Percentiles rank a stretch among this genome's conserved stretches.
Evolutionary conservation across 2,888 invertebrate species (phyloP).

Genomic region (Acheta domesticus): DNA sequence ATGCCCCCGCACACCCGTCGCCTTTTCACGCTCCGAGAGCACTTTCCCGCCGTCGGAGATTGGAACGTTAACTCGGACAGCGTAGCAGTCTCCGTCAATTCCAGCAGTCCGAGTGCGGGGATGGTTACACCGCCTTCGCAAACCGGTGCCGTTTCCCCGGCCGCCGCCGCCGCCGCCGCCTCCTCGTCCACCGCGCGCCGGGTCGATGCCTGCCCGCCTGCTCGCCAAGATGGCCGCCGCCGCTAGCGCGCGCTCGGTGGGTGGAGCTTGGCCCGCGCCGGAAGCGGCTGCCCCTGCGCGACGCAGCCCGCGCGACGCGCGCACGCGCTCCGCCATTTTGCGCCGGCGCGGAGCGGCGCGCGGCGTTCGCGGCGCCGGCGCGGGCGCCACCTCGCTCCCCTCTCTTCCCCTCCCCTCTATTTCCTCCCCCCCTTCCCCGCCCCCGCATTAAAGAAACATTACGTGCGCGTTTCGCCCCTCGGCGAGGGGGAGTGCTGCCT

Average conservation of each 20-base stretch:
- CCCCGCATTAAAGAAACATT: too few relatives aligned
- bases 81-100: not conserved
- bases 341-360: not conserved
- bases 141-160: not conserved
- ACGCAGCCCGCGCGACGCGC: not conserved
- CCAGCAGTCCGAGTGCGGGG: not conserved
- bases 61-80: too few relatives aligned
- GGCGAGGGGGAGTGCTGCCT: too few relatives aligned
- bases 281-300: constrained; percentile 25
- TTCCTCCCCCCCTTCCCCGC: too few relatives aligned
- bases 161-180: not conserved
- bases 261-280: constrained; percentile 45
- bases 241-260: constrained; percentile 41
- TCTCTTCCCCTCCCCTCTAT: too few relatives aligned
- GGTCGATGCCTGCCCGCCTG: not conserved
- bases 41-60: too few relatives aligned
- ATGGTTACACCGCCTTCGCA: not conserved
- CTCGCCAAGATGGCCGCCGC: constrained; percentile 48
- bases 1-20: too few relatives aligned
- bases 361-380: too few relatives aligned
- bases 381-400: too few relatives aligned
- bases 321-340: constrained; percentile 28
- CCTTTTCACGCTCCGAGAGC: too few relatives aligned
- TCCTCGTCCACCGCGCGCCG: not conserved
- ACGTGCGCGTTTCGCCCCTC: too few relatives aligned